These are phyloP conservation scores for Saturnia japonica DNA, from an alignment of 2,888 invertebrate species.

Conservation along the genomic window DNA sequence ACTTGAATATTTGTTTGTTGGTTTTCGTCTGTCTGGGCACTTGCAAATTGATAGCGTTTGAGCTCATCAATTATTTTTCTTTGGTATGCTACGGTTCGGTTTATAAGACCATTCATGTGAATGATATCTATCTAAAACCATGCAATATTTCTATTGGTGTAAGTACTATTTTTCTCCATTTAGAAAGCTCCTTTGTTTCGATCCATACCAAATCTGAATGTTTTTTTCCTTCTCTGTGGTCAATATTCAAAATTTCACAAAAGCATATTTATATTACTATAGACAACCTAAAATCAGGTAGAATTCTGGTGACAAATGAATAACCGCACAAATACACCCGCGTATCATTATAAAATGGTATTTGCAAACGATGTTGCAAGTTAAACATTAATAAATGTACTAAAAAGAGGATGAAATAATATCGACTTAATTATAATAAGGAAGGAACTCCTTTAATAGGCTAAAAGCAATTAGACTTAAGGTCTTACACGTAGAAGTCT, in stretches of 20 bases:
- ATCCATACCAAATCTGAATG: not conserved
- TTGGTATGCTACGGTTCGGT: not conserved
- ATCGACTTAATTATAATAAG: not conserved
- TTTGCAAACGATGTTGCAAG: not conserved
- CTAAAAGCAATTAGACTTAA: not conserved
- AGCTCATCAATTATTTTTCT: constrained; percentile 15
- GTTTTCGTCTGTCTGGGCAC: constrained; percentile 42
- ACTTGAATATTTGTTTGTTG: constrained; percentile 48
- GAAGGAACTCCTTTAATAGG: not conserved
- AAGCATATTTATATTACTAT: too few species aligned
- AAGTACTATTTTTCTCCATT: not conserved
- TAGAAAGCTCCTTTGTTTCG: too few species aligned
- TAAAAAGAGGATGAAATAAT: not conserved
- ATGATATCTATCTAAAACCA: not conserved
- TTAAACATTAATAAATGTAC: not conserved
- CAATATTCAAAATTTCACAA: too few species aligned
- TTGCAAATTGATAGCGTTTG: constrained; percentile 57
- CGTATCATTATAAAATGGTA: not conserved
- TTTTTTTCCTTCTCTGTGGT: too few species aligned
- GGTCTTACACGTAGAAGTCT: not conserved
- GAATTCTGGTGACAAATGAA: not conserved
- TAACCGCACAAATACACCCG: not conserved
- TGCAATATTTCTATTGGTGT: not conserved
- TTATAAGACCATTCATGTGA: not conserved
- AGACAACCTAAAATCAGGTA: not conserved